Conservation (phyloP, 35 echinoderm and acorn worm genomes). For the Heliocidaris erythrogramma region DNA sequence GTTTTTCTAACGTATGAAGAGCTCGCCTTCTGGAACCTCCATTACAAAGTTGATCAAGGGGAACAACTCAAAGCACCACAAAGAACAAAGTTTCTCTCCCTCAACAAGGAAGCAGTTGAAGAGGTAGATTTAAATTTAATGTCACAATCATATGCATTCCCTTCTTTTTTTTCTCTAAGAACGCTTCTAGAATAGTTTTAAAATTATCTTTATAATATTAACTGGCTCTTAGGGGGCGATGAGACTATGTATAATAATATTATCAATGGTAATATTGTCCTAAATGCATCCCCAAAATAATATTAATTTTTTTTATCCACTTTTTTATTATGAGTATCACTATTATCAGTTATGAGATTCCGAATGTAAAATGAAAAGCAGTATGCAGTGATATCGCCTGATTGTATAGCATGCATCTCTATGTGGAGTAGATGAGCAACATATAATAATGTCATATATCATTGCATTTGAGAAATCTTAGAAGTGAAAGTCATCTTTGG, state of each 20-base stretch:
- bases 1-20: constrained; percentile 77
- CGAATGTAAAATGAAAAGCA: too few species aligned
- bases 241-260: neutral
- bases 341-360: too few species aligned
- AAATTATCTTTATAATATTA: neutral
- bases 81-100: neutral
- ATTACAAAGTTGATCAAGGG: constrained; percentile 62
- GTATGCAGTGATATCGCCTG: too few species aligned
- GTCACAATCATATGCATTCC: neutral
- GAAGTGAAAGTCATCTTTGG: too few species aligned
- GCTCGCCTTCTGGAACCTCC: constrained; percentile 64
- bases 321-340: too few species aligned
- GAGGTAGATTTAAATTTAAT: constrained; percentile 6
- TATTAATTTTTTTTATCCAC: too few species aligned
- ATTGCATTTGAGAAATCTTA: too few species aligned
- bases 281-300: too few species aligned
- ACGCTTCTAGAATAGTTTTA: neutral
- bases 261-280: too few species aligned
- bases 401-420: too few species aligned
- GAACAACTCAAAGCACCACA: constrained; percentile 20
- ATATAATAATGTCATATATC: too few species aligned
- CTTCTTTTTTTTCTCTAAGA: neutral
- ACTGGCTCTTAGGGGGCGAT: neutral
- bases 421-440: too few species aligned
- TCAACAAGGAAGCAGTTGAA: constrained; percentile 4